Conservation (phyloP, 1,140 invertebrate genomes). For the Panagrolaimus sp. region DNA sequence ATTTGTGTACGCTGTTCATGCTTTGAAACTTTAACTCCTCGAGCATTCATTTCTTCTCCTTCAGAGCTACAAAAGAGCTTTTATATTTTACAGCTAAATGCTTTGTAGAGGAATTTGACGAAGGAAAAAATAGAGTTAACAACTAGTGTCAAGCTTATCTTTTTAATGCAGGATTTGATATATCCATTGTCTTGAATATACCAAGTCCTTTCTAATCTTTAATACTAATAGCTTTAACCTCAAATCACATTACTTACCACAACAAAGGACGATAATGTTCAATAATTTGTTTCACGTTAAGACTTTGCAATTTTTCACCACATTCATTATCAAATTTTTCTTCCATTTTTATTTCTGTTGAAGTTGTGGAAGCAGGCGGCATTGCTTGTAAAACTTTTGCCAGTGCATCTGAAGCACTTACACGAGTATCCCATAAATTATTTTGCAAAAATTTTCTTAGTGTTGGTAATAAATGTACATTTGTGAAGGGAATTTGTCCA, state of each 20-base stretch:
- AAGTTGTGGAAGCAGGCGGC: neutral
- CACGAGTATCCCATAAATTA: constrained; percentile 34
- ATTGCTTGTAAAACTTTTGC: constrained; percentile 18
- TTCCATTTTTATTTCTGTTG: constrained; percentile 1
- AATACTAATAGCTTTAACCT: too few relatives aligned
- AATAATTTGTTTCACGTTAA: constrained; percentile 27
- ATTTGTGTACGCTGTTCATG: constrained; percentile 35
- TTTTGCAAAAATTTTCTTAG: constrained; percentile 14
- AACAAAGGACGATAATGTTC: constrained; percentile 26
- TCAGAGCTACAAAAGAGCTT: constrained; percentile 23
- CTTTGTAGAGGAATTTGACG: too few relatives aligned
- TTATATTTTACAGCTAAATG: neutral
- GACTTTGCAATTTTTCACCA: constrained; percentile 10
- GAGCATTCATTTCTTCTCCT: neutral
- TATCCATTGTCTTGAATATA: too few relatives aligned
- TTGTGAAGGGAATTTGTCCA: constrained; percentile 27
- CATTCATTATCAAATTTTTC: neutral
- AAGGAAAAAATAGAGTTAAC: too few relatives aligned
- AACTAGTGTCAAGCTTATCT: too few relatives aligned
- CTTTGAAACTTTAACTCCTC: constrained; percentile 23
- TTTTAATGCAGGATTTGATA: too few relatives aligned
- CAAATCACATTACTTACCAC: constrained; percentile 19
- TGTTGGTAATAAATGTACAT: constrained; percentile 16
- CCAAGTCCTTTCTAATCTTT: too few relatives aligned
- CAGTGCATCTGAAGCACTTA: constrained; percentile 35